Base-by-base conservation (phyloP, 1,140 invertebrate species). In the Hyphantria cunea region DNA sequence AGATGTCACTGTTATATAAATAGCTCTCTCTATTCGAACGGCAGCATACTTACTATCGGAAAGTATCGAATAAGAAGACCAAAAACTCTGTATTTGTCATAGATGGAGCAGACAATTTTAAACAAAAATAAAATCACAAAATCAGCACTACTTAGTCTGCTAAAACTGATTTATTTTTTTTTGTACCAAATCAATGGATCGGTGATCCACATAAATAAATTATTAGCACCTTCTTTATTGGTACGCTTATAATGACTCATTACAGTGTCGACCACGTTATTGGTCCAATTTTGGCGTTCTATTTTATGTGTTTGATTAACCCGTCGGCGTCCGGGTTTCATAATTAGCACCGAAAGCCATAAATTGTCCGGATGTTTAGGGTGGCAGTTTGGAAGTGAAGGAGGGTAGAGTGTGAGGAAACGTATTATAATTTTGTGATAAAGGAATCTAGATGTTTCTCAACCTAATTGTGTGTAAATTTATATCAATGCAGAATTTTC, bases 241-340 rank as follows among this genome's bases (percentile, higher is more conserved):
- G 55, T 47, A 45, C 51, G 65, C 51, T 62, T 51, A 49, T 55
- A 70, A 65, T 55, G 61, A 58, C 60, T 50, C 66, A 65, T 76
- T 73, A 73, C 74, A 76, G 45, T 67, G 66, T 49, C 64, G 62
- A 66, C 66, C 62, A 66, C 59, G 60, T 71, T 71, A 74, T 72
- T 66, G 63, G 64, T 64, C 64, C 51, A 76, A 82, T 79, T 78
- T 75, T 68, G 64, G 9, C 66, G 70, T 66, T 51, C 52, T 62
- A 32, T 33, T 77, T 81, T 75, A 81, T 79, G 68, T 78, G 78
- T 79, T 81, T 79, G 61, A 58, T 60, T 64, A 56, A 17, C 67
- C 51, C 71, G 64, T 54, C 66, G 72, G 64, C 71, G 74, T 58
- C 70, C 61, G 66, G 56, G 15, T 68, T 66, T 79, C 68, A 74